phyloP scores from a whole-genome alignment of 2,113 vertebrate species.

The Todiramphus saurophagus region DNA sequence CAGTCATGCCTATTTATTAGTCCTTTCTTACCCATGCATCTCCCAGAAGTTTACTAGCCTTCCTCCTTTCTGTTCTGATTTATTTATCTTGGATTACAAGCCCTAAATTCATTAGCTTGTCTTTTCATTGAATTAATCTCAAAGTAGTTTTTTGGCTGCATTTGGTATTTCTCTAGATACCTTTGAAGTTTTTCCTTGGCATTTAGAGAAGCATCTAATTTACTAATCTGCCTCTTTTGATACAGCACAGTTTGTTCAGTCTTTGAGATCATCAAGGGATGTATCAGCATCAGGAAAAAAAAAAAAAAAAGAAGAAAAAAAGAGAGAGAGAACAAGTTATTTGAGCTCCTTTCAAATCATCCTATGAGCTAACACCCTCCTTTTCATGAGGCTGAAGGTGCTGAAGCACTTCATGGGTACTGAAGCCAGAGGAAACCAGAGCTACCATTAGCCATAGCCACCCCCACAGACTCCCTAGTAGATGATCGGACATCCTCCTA shows the following conservation, averaged over 20 bases:
- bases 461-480: not conserved
- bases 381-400: not conserved
- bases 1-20: not conserved
- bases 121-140: constrained; percentile 3
- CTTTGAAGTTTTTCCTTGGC: not conserved
- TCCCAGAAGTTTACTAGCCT: not conserved
- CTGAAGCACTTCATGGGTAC: not conserved
- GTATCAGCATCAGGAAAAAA: not conserved
- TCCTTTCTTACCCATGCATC: not conserved
- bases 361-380: not conserved
- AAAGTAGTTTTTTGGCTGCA: constrained; percentile 6
- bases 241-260: not conserved
- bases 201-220: constrained; percentile 15
- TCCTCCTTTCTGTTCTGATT: not conserved
- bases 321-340: not conserved
- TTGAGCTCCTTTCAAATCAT: not conserved
- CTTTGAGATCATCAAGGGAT: not conserved
- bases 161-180: constrained; percentile 1
- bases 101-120: constrained; percentile 18
- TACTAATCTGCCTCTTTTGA: constrained; percentile 8
- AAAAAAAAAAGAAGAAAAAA: not conserved
- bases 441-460: not conserved
- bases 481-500: not conserved
- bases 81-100: constrained; percentile 29
- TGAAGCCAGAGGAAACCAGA: not conserved